Evolutionary conservation across 2,797 vertebrate species (phyloP).

Genomic region (Microhierax caerulescens): DNA sequence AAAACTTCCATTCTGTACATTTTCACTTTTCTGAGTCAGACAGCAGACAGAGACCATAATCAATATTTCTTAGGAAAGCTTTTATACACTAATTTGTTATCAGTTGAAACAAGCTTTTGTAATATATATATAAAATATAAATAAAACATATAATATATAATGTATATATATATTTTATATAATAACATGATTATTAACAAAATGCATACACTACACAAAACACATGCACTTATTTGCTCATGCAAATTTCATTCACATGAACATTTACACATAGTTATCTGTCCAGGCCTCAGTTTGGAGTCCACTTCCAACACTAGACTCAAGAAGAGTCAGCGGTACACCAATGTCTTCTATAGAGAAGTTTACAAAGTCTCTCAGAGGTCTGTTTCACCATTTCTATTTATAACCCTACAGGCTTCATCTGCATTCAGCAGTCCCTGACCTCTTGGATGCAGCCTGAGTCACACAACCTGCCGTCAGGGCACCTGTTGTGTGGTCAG

Average conservation of each 20-base stretch:
- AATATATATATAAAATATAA: too few relatives aligned
- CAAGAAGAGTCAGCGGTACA: not conserved
- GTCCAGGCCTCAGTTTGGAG: not conserved
- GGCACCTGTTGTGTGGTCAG: fast-evolving
- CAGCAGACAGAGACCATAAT: not conserved
- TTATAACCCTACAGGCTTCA: not conserved
- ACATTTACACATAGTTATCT: not conserved
- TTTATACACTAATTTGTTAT: not conserved
- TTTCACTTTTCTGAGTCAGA: not conserved
- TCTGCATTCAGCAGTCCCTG: not conserved
- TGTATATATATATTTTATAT: not conserved
- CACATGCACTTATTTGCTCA: not conserved
- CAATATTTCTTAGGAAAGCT: not conserved
- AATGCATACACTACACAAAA: not conserved
- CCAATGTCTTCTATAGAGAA: fast-evolving
- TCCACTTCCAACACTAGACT: not conserved
- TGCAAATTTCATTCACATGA: not conserved
- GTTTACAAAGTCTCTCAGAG: not conserved
- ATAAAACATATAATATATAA: too few relatives aligned
- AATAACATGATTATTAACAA: not conserved
- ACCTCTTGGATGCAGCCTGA: not conserved
- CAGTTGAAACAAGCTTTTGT: not conserved
- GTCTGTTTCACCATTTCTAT: not conserved
- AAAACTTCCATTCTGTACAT: not conserved
- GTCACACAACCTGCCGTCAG: not conserved